Evolutionary conservation across 2,888 invertebrate species (phyloP), one percentile per base, ranked within the genome.

Genomic region (Ichneumoninae sp.): DNA sequence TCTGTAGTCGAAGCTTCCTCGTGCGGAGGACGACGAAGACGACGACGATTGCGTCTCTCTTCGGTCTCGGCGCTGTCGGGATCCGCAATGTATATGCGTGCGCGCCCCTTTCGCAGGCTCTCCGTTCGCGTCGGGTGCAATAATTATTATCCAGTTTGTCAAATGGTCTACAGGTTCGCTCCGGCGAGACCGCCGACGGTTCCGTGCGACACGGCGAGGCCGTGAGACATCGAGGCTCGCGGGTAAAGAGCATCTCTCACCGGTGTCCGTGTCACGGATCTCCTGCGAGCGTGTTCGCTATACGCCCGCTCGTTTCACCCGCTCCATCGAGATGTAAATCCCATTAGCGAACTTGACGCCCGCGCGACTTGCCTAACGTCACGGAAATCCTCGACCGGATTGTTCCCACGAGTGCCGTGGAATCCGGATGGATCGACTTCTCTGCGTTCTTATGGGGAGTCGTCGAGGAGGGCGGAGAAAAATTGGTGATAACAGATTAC

Each of bases 311-410:
- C 66, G 68, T 82, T 76, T 68, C 71, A 16, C 76, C 79, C 60
- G 77, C 77, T 83, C 81, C 79, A 86, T 83, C 88, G 86, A 88
- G 90, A 89, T 89, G 90, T 87, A 90, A 91, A 91, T 90, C 90
- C 90, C 90, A 91, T 91, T 90, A 90, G 88, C 87, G 87, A 89
- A 91, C 89, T 90, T 90, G 89, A 89, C 87, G 86, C 88, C 86
- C 89, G 88, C 87, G 86, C 86, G 83, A 77, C 85, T 82, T 77
- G 82, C 44, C 69, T 44, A 44, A 47, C 60, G 33, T 5, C 47
- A 40, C 47, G n/a, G 30, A 30, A 62, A 62, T 62, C 33, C 57
- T 62, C 54, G 44, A 22, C 22, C 60, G 40, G 44, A 22, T 19
- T 22, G 54, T 62, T 7, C n/a, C 16, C n/a, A 5, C 36, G 7